Base-by-base conservation (phyloP, 2,888 invertebrate genomes). In the Brenthis ino region DNA sequence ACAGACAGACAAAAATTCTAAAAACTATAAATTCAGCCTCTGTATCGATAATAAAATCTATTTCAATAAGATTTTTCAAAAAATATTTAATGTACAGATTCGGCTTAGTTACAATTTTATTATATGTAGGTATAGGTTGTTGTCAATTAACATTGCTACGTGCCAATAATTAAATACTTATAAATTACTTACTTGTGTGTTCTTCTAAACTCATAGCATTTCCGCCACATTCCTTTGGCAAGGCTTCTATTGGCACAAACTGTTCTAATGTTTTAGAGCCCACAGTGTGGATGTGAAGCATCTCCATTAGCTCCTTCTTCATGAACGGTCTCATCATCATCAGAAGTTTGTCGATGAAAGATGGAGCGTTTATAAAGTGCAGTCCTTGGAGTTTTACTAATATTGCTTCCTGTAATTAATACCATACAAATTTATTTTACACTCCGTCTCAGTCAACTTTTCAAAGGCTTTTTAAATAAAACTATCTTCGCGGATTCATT, bases 271-370 rank as follows among this genome's bases (percentile, higher is more conserved):
- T 85, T 0, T 92, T 88, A 6, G 88, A 73, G 5, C 75, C 76
- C 3, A 79, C 79, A n/a, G 85, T 85, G 76, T 94, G 94, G 56
- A 94, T 79, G 60, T 91, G 86, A 11, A 93, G 76, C 20, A 88
- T 80, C 43, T 82, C 83, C 28, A 84, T 76, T 0, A 95, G 79
- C 73, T 95, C 94, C 73, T 95, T 95, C 77, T 95, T 95, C 94
- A 95, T 93, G 74, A 95, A 95, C 0, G 95, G 95, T 77, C 88
- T 94, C 87, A 95, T 93, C 74, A 95, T 79, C 2, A 93, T 89
- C 78, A 95, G 73, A 57, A 95, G 85, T 77, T 94, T 93, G 75
- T 95, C 95, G 86, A 95, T 93, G 58, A 95, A 94, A 0, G 94
- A 88, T 0, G 94, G 94, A 2, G 94, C 93, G 75, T 95, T 95